Conservation (phyloP, 2,113 vertebrate genomes). For the Camelus dromedarius region DNA sequence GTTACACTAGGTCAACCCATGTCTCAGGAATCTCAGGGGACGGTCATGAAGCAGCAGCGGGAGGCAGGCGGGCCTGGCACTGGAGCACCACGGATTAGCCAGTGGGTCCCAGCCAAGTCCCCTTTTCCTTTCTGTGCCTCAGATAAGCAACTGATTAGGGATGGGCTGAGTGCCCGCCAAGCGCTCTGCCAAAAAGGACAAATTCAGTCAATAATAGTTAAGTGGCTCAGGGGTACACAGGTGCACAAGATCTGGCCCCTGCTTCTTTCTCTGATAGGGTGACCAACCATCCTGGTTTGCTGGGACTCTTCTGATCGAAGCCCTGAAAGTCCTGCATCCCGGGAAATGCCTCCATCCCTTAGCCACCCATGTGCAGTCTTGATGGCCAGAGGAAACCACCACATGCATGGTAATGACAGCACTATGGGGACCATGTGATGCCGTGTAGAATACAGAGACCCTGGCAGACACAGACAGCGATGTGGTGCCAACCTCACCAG, state of each 20-base stretch:
- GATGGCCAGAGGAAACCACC: not conserved
- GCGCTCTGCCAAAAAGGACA: not conserved
- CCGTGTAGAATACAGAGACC: not conserved
- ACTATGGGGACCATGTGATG: too few relatives aligned
- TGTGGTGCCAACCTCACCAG: accelerated
- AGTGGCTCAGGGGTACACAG: not conserved
- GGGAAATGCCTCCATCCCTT: not conserved
- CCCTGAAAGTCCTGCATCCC: not conserved
- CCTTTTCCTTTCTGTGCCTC: not conserved
- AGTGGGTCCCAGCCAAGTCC: not conserved
- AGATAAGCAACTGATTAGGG: not conserved
- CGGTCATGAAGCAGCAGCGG: not conserved
- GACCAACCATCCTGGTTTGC: not conserved
- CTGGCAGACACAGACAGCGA: not conserved
- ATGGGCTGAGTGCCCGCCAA: not conserved
- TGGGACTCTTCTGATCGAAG: not conserved
- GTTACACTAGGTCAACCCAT: not conserved
- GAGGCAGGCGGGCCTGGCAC: not conserved
- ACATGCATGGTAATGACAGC: accelerated
- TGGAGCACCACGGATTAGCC: not conserved
- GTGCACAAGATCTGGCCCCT: not conserved
- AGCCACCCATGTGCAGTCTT: not conserved
- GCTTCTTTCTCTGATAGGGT: not conserved
- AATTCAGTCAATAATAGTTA: not conserved
- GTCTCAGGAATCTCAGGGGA: not conserved